Percentiles rank a stretch among this genome's conserved stretches.
Evolutionary conservation across 2,888 invertebrate species (phyloP).

Genomic region (Stramonita haemastoma): DNA sequence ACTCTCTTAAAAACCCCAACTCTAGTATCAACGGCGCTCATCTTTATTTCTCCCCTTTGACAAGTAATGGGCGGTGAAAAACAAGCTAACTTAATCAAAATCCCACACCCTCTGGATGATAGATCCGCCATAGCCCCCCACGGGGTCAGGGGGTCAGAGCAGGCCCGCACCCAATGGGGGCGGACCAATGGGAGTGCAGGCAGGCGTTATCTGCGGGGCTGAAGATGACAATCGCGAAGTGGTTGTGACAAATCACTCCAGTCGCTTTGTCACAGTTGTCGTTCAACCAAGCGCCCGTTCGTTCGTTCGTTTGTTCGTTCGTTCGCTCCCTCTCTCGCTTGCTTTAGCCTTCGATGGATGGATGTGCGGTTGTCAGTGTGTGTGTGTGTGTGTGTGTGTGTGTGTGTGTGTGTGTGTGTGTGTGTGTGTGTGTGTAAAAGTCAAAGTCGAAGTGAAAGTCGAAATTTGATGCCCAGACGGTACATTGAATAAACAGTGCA

Average conservation of each 20-base stretch:
- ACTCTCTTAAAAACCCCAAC: not conserved
- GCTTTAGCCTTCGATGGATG: no score
- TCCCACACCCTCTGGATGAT: conserved; percentile 8
- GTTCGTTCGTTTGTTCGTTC: no score
- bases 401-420: no score
- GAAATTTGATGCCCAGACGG: no score
- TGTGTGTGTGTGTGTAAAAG: no score
- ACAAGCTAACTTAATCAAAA: conserved; percentile 22
- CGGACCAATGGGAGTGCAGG: conserved; percentile 22
- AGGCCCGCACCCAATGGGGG: not conserved
- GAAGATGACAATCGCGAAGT: not conserved
- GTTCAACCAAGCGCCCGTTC: no score
- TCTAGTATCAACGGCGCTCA: not conserved
- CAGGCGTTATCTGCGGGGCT: not conserved
- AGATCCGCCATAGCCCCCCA: not conserved
- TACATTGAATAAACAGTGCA: no score
- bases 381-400: no score
- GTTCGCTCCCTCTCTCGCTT: no score
- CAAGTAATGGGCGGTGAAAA: conserved; percentile 5
- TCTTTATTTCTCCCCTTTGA: conserved; percentile 7
- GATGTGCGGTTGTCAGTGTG: no score
- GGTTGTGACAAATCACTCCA: conserved; percentile 25
- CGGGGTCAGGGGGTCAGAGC: conserved; percentile 15
- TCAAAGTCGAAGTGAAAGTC: no score
- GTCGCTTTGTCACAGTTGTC: not conserved